Evolutionary conservation across 2,888 invertebrate species (phyloP).

Genomic region (Euzophera pinguis): DNA sequence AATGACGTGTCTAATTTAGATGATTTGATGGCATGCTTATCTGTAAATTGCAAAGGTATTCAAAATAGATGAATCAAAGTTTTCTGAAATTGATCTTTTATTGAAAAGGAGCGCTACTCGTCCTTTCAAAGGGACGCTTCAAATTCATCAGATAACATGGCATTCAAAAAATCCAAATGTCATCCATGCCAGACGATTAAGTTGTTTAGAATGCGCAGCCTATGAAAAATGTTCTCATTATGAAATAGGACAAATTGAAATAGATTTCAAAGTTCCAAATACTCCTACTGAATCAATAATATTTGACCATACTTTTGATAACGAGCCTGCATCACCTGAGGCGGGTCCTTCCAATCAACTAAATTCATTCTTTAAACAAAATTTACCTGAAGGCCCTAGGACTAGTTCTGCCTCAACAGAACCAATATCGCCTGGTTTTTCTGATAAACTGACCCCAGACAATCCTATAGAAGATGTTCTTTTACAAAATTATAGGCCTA

Average conservation of each 20-base stretch:
- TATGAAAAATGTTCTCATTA: not conserved
- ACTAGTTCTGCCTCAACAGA: not conserved
- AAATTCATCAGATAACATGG: not conserved
- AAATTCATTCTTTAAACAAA: not conserved
- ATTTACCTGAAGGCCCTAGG: not conserved
- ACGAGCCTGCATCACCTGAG: not conserved
- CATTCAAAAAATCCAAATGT: not conserved
- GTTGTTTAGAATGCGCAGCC: not conserved
- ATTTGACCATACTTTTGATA: conserved; percentile 1
- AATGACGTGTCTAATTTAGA: conserved; percentile 12
- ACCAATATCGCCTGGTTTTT: not conserved
- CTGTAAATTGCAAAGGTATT: not conserved
- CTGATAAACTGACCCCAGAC: not conserved
- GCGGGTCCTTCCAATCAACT: not conserved
- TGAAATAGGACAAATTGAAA: not conserved
- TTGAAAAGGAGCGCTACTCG: not conserved
- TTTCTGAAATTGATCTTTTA: not conserved
- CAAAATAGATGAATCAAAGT: not conserved
- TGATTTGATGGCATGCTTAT: not conserved
- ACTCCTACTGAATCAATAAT: not conserved
- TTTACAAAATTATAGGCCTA: not conserved
- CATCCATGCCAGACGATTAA: not conserved
- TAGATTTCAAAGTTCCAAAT: not conserved
- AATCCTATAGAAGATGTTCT: not conserved
- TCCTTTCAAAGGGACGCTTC: not conserved